phyloP scores from a whole-genome alignment of 2,888 invertebrate genomes.

The Agriopis marginaria region DNA sequence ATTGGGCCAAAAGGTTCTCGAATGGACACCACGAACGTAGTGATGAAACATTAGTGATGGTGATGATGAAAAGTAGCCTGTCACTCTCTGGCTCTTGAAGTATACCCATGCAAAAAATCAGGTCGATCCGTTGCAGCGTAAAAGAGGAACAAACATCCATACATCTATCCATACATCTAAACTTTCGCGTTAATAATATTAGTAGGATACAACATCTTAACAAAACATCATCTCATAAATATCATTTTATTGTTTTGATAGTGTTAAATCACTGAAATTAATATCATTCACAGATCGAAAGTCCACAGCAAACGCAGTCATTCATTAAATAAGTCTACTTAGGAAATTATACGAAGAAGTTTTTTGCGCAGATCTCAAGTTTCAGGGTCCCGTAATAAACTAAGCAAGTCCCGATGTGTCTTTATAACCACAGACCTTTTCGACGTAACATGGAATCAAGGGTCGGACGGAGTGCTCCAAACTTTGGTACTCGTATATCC shows the following conservation, averaged over 20 bases:
- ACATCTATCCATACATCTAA: too few species aligned
- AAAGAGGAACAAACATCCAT: too few species aligned
- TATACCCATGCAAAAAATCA: too few species aligned
- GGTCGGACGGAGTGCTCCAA: conserved; percentile 34
- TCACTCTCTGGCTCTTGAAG: too few species aligned
- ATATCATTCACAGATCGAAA: not conserved
- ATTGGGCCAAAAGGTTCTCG: too few species aligned
- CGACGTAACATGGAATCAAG: conserved; percentile 31
- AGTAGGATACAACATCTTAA: too few species aligned
- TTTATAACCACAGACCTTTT: conserved; percentile 34
- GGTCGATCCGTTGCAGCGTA: too few species aligned
- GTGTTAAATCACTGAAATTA: not conserved
- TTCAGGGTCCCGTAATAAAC: conserved; percentile 30
- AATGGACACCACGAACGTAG: too few species aligned
- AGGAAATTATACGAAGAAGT: conserved; percentile 23
- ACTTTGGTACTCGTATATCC: conserved; percentile 35
- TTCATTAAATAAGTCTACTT: conserved; percentile 10
- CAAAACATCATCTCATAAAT: not conserved
- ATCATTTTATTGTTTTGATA: not conserved
- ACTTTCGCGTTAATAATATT: too few species aligned
- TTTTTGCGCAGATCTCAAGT: conserved; percentile 29
- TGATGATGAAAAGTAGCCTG: too few species aligned
- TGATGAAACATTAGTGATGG: too few species aligned
- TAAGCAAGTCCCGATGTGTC: conserved; percentile 36
- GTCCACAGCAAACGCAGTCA: not conserved